Base-by-base conservation (phyloP, 2,888 invertebrate genomes). In the Electrophaes corylata region DNA sequence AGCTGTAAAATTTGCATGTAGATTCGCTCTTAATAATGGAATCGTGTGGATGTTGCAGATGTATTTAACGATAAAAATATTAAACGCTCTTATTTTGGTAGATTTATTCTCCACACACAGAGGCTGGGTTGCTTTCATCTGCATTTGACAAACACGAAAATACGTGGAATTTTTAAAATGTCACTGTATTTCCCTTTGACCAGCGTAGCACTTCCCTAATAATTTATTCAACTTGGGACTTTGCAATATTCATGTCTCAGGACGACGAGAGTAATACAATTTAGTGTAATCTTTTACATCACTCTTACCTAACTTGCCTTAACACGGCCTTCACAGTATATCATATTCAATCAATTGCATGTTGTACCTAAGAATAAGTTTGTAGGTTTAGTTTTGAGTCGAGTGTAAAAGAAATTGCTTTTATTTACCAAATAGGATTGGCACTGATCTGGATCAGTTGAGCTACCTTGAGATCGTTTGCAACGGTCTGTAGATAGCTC, bases 171-270 rank as follows among this genome's bases (percentile, higher is more conserved):
- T 64, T 47, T 56, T 41, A 49, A 60, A 66, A 60, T 54, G 55
- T 60, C 45, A 23, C 45, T 23, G n/a, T n/a, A 43, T 19, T 40
- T 40, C 40, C 31, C 33, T 57, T 50, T 48, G 48, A 40, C 39
- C 48, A 40, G 39, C n/a, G 45, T 6, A 23, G n/a, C 10, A 33
- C 29, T 29, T 29, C 26, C n/a, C 29, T 26, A 52, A 44, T 45
- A 3, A 56, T 64, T 60, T 66, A 71, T 73, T 76, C 73, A 71
- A 62, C 65, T 59, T 11, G 26, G 45, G 37, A 52, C 12, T 45
- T 18, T 40, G 20, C 46, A 45, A 44, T 12, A 26, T 29, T 12
- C 10, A 44, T 44, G 41, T 41, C 20, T 41, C 41, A 23, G 12
- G n/a, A 23, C 23, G 23, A 41, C 19, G 23, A 19, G 8, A 5